These are phyloP conservation scores for Alviniconcha marisindica DNA, from an alignment of 1,140 invertebrate genomes.

Conservation along the genomic window DNA sequence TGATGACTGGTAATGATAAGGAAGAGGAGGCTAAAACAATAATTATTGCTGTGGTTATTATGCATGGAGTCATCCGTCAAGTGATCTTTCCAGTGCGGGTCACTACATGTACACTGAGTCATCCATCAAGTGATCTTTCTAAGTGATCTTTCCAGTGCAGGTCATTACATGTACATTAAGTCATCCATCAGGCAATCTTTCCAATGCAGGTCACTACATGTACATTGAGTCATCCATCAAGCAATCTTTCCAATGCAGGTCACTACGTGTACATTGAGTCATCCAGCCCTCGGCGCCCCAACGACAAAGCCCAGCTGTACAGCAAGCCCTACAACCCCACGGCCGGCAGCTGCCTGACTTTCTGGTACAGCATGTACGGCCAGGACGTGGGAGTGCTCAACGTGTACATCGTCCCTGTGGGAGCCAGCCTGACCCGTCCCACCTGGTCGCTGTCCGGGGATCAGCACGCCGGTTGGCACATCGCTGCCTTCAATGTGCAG, in stretches of 20 bases:
- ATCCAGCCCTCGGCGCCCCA: slow-evolving; percentile 54
- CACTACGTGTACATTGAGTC: slow-evolving; percentile 69
- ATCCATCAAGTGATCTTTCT: neutral
- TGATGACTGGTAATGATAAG: too few relatives aligned
- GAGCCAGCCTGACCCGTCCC: slow-evolving; percentile 33
- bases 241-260: slow-evolving; percentile 40
- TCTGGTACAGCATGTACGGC: slow-evolving; percentile 88
- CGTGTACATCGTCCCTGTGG: slow-evolving; percentile 30
- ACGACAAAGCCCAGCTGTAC: slow-evolving; percentile 65
- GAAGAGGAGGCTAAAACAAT: too few relatives aligned
- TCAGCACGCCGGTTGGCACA: slow-evolving; percentile 62
- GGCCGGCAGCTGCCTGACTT: slow-evolving; percentile 69
- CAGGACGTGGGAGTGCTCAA: slow-evolving; percentile 54
- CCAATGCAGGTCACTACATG: slow-evolving; percentile 61
- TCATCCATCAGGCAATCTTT: neutral
- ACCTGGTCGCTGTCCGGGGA: slow-evolving; percentile 57
- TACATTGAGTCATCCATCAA: slow-evolving; percentile 56
- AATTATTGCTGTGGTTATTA: too few relatives aligned
- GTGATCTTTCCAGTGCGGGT: neutral
- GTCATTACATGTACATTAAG: too few relatives aligned
- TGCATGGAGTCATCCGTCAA: too few relatives aligned
- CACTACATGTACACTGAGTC: too few relatives aligned
- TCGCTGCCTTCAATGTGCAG: slow-evolving; percentile 52
- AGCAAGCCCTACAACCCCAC: slow-evolving; percentile 50
- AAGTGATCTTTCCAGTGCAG: too few relatives aligned